phyloP scores from a whole-genome alignment of 2,797 vertebrate genomes.

The Lycodopsis pacificus region DNA sequence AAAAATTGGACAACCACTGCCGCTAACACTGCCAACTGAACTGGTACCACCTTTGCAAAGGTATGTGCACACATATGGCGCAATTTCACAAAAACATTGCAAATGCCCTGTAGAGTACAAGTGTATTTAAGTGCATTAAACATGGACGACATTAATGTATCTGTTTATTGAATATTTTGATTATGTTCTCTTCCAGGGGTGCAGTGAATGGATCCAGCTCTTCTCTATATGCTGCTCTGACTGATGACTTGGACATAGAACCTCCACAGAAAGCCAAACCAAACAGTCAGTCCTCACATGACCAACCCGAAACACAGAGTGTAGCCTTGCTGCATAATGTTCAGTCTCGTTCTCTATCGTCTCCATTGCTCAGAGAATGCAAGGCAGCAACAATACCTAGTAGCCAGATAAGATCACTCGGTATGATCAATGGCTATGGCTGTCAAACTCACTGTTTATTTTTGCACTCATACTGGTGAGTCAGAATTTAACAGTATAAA shows the following conservation, averaged over 20 bases:
- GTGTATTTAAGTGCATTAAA: neutral
- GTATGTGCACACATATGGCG: slow-evolving; percentile 67
- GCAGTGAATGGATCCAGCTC: slow-evolving; percentile 89
- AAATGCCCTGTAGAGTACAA: neutral
- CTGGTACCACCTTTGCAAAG: slow-evolving; percentile 92
- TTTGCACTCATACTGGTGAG: neutral
- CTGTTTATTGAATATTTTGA: neutral
- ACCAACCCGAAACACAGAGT: neutral
- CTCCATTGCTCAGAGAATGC: neutral
- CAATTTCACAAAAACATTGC: neutral
- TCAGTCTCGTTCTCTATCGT: neutral
- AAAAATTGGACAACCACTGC: slow-evolving; percentile 90
- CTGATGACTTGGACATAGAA: slow-evolving; percentile 86
- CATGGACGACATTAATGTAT: neutral
- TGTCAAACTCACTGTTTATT: neutral
- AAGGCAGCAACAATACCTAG: neutral
- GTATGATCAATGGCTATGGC: neutral
- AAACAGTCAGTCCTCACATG: slow-evolving; percentile 82
- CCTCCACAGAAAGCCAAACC: slow-evolving; percentile 89
- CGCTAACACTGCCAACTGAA: slow-evolving; percentile 90
- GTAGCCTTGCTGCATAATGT: neutral
- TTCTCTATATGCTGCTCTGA: slow-evolving; percentile 81
- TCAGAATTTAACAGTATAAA: neutral
- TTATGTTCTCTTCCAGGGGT: slow-evolving; percentile 68
- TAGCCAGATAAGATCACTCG: neutral